Conservation (phyloP, 2,113 vertebrate species). For the Xiphias gladius region DNA sequence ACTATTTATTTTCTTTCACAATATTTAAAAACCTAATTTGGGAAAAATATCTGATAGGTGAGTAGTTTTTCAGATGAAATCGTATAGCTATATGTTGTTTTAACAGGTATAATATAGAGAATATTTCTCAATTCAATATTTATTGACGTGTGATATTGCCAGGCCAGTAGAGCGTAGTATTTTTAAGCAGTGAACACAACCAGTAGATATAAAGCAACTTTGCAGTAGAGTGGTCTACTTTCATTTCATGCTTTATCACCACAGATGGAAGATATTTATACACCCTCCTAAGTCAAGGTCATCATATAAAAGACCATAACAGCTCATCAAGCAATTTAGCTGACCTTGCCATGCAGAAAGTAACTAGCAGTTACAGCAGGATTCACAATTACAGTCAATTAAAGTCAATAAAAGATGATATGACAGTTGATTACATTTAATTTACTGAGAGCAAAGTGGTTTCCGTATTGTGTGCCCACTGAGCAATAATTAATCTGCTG, state of each 20-base stretch:
- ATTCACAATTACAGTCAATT: constrained; percentile 79
- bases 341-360: constrained; percentile 76
- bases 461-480: constrained; percentile 59
- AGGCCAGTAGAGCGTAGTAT: neutral
- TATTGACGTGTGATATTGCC: constrained; percentile 23
- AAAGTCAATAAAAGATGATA: constrained; percentile 80
- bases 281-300: constrained; percentile 69
- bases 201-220: constrained; percentile 25
- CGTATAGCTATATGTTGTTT: neutral
- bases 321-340: constrained; percentile 75
- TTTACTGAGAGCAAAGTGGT: constrained; percentile 73
- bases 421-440: constrained; percentile 79
- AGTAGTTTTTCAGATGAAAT: neutral
- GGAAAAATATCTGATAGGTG: neutral
- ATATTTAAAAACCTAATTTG: neutral
- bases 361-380: constrained; percentile 76
- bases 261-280: constrained; percentile 54
- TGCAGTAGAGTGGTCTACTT: constrained; percentile 39
- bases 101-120: neutral
- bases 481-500: constrained; percentile 71
- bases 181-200: constrained; percentile 27
- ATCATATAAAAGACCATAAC: constrained; percentile 75
- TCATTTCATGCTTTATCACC: constrained; percentile 67
- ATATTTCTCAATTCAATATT: constrained; percentile 37
- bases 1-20: neutral